Base-by-base conservation (phyloP, 2,888 invertebrate species). In the Isotomurus palustris region DNA sequence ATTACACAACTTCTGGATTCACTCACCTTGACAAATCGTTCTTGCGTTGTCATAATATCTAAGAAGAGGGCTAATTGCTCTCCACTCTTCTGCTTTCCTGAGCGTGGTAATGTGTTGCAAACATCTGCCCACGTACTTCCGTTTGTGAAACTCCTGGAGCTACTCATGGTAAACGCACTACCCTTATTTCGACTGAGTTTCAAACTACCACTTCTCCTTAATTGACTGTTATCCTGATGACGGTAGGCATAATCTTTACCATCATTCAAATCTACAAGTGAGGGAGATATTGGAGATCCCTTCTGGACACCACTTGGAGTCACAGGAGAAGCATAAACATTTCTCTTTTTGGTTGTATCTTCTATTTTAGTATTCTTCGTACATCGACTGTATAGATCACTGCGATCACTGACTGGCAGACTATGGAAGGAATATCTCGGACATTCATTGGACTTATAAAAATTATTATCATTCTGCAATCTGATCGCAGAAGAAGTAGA, bases 11-110 rank as follows among this genome's bases (percentile, higher is more conserved):
- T n/a, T n/a, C n/a, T n/a, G n/a, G n/a, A n/a, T n/a, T 51, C 64
- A 72, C 74, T 78, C 77, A 88, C 88, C 87, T 88, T 85, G 73
- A 87, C 86, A 74, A 88, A 85, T 74, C 83, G 81, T 74, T 87
- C 86, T 79, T 88, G 88, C 53, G 87, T 85, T 74, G 87, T 87
- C 75, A 88, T 80, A 71, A 88, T 88, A 73, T 88, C 88, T 74
- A 88, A 84, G 78, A 88, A 87, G 48, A 88, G 80, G 41, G 85
- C 82, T 73, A 88, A 81, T 74, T 86, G 85, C 78, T 87, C 86
- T 73, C 86, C 86, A 78, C 85, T 82, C 73, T 85, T 84, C 72
- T 14, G 86, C 84, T 74, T 63, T 28, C 62, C 64, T 51, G 53
- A 63, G 47, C 66, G 58, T 17, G 64, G 67, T 17, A 66, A 57